These are phyloP conservation scores for Cathartes aura DNA, from an alignment of 2,113 vertebrate species.

Conservation along the genomic window DNA sequence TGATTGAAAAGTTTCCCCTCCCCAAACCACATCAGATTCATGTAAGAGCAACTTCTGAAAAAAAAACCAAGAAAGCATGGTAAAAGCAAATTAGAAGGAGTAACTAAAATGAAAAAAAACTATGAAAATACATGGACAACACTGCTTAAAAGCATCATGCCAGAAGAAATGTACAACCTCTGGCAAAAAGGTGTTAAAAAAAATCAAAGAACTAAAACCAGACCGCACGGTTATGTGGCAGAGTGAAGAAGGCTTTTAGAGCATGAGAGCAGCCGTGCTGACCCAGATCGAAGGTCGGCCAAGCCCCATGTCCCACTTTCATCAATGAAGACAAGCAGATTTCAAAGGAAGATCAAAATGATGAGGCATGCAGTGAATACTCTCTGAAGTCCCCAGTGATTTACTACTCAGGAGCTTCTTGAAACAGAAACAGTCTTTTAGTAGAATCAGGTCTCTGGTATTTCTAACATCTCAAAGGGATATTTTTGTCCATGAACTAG, in stretches of 20 bases:
- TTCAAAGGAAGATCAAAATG: neutral
- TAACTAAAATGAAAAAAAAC: neutral
- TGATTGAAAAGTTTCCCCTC: neutral
- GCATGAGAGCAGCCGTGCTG: neutral
- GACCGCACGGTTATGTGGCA: fast-evolving
- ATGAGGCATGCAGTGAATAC: neutral
- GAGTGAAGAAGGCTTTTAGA: neutral
- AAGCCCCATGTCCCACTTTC: neutral
- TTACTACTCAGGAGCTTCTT: neutral
- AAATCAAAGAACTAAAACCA: neutral
- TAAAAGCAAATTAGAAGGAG: neutral
- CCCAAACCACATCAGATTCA: neutral
- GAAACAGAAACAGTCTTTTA: neutral
- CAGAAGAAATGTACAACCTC: neutral
- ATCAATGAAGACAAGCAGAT: neutral
- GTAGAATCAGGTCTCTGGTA: neutral
- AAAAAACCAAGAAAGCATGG: neutral
- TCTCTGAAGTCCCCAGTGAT: neutral
- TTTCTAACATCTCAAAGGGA: neutral
- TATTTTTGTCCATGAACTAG: neutral
- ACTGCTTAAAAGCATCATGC: neutral
- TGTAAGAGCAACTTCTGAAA: neutral
- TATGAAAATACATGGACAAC: neutral
- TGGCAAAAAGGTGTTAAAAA: neutral
- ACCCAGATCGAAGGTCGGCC: neutral